Percentiles rank a stretch among this genome's conserved stretches.
phyloP scores from a whole-genome alignment of 2,888 invertebrate genomes.

The Hemaris fuciformis region DNA sequence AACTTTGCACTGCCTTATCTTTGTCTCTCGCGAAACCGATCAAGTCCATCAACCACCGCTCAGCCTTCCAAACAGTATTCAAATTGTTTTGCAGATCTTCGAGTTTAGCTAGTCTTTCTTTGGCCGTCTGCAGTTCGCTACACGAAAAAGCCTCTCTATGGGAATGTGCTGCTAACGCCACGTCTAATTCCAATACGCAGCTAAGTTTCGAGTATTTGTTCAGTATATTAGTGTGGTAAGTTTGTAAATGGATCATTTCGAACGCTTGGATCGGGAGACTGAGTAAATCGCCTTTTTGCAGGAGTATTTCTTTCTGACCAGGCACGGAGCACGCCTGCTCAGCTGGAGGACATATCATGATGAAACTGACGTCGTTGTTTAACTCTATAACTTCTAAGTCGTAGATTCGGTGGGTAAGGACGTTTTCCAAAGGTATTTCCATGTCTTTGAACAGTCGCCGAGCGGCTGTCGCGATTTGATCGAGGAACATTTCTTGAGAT shows the following conservation, averaged over 20 bases:
- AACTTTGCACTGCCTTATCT: slow-evolving; percentile 66
- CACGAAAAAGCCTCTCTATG: slow-evolving; percentile 97
- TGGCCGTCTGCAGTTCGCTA: slow-evolving; percentile 91
- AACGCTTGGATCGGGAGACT: slow-evolving; percentile 96
- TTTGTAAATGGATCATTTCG: slow-evolving; percentile 96
- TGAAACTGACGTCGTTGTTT: slow-evolving; percentile 93
- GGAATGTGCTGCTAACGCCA: slow-evolving; percentile 94
- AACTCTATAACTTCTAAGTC: slow-evolving; percentile 97
- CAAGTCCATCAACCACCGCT: slow-evolving; percentile 98
- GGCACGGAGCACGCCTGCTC: slow-evolving; percentile 96
- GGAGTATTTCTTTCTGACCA: slow-evolving; percentile 90
- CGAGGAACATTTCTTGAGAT: slow-evolving; percentile 90
- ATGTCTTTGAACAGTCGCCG: slow-evolving; percentile 89
- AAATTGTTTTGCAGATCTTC: slow-evolving; percentile 92
- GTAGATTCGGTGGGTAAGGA: slow-evolving; percentile 90
- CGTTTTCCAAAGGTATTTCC: slow-evolving; percentile 88
- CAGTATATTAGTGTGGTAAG: slow-evolving; percentile 95
- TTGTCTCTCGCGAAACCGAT: slow-evolving; percentile 95
- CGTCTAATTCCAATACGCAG: slow-evolving; percentile 95
- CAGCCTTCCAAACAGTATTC: slow-evolving; percentile 95
- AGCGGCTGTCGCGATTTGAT: slow-evolving; percentile 87
- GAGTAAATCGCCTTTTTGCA: slow-evolving; percentile 92
- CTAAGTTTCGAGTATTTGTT: slow-evolving; percentile 95
- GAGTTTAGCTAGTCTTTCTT: slow-evolving; percentile 90
- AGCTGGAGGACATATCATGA: slow-evolving; percentile 95